Evolutionary conservation across 30 jellyfish, hydroid and myxozoan species (phyloP).

Genomic region (Pseudorhiza aurosa): DNA sequence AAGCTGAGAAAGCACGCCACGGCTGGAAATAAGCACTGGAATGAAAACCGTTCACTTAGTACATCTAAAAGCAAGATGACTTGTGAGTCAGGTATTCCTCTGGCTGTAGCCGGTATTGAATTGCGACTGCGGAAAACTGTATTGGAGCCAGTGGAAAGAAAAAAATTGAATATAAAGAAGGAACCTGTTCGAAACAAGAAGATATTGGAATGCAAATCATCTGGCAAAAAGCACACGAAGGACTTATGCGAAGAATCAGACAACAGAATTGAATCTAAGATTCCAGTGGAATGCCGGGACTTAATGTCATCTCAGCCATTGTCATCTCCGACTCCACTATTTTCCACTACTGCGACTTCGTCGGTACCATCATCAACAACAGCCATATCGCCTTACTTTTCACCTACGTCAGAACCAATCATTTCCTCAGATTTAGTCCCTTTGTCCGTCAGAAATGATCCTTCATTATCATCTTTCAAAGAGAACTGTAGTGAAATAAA

Average conservation of each 20-base stretch:
- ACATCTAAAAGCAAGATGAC: background rate
- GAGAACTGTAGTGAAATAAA: background rate
- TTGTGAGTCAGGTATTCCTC: background rate
- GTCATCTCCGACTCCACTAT: background rate
- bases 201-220: background rate
- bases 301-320: background rate
- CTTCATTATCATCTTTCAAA: background rate
- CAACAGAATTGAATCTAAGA: background rate
- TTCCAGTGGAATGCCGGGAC: background rate
- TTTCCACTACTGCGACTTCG: background rate
- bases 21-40: background rate
- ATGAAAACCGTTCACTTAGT: background rate
- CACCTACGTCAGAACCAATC: background rate
- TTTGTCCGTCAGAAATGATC: background rate
- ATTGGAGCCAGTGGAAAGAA: background rate
- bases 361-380: background rate
- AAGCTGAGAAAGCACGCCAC: background rate
- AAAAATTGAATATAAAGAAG: background rate
- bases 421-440: background rate
- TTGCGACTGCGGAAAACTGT: conserved; percentile 40
- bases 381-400: background rate
- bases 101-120: conserved; percentile 47
- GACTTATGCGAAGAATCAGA: background rate
- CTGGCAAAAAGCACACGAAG: background rate
- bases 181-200: background rate